Base-by-base conservation (phyloP, 2,888 invertebrate genomes). In the Lissonota sp. region DNA sequence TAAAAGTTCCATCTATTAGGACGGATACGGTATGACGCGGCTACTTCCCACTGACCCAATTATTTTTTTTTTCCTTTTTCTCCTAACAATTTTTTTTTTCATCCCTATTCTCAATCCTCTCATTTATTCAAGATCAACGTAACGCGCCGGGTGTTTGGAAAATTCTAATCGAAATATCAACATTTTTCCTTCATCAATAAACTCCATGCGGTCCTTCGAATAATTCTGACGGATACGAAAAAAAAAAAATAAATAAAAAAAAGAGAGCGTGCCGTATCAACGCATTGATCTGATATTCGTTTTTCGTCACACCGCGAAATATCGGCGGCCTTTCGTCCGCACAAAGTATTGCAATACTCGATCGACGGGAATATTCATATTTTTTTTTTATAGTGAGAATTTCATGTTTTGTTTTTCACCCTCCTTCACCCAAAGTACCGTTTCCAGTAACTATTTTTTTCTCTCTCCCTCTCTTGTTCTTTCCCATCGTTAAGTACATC, bases 11-110 rank as follows among this genome's bases (percentile, higher is more conserved):
- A 90, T 90, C 90, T 91, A 91, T 76, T 89, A 91, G 92, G 92
- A 92, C 92, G 92, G 92, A 92, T 92, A 90, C 89, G 90, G 90
- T 88, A 88, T 89, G 89, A 91, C 88, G 87, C 90, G 69, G 69
- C 74, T 73, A 74, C 55, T 53, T 88, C 87, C 85, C 85, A 87
- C 86, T 85, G 86, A 83, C 85, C 80, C 79, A 79, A 79, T 26
- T 3, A 26, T 79, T 83, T 69, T 63, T 69, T 63, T 69, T 49
- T 40, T 62, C n/a, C 14, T 10, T 44, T 53, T 42, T 69, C 39
- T 12, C 42, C 44, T 46, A 44, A 12, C 42, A 53, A 7, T 62
- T 12, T 5, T 73, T 49, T 12, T 42, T 51, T 70, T 55, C n/a
- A 16, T 66, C 62, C 7, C 37, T 58, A 58, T 67, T 44, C 57